phyloP scores from a whole-genome alignment of 2,888 invertebrate species.

The Heliconius cydno region DNA sequence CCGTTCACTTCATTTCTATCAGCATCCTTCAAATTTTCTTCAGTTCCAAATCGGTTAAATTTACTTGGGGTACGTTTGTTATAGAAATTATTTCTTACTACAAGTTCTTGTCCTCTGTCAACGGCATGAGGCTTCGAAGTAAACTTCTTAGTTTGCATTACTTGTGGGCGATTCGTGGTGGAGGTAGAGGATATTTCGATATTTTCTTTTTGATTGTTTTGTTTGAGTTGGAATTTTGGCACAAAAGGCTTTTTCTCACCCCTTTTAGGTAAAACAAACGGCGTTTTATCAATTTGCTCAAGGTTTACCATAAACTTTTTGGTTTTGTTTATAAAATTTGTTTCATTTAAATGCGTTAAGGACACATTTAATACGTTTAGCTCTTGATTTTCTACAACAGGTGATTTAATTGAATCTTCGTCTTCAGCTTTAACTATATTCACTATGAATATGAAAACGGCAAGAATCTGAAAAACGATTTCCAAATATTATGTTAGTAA shows the following conservation, averaged over 20 bases:
- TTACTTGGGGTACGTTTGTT: background rate
- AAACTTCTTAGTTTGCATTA: slow-evolving; percentile 20
- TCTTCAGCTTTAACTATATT: slow-evolving; percentile 18
- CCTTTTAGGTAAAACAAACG: background rate
- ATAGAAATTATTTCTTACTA: background rate
- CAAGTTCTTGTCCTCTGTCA: background rate
- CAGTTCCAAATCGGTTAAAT: background rate
- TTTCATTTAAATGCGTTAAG: background rate
- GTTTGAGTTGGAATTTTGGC: background rate
- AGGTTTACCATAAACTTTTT: slow-evolving; percentile 22
- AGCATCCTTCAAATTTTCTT: background rate
- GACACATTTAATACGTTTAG: background rate
- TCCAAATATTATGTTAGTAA: too few relatives aligned
- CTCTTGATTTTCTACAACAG: background rate
- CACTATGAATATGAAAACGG: background rate
- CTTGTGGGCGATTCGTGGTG: slow-evolving; percentile 10
- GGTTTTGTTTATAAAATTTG: background rate
- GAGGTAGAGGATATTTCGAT: background rate
- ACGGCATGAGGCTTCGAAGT: slow-evolving; percentile 9
- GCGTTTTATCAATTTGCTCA: slow-evolving; percentile 4
- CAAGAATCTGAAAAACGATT: slow-evolving; percentile 28
- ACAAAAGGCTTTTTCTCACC: background rate
- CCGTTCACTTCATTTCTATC: background rate
- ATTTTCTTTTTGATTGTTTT: background rate
- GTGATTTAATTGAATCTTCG: background rate